Percentiles rank a stretch among this genome's conserved stretches.
Evolutionary conservation across 1,140 invertebrate species (phyloP).

Genomic region (Monomorium pharaonis): DNA sequence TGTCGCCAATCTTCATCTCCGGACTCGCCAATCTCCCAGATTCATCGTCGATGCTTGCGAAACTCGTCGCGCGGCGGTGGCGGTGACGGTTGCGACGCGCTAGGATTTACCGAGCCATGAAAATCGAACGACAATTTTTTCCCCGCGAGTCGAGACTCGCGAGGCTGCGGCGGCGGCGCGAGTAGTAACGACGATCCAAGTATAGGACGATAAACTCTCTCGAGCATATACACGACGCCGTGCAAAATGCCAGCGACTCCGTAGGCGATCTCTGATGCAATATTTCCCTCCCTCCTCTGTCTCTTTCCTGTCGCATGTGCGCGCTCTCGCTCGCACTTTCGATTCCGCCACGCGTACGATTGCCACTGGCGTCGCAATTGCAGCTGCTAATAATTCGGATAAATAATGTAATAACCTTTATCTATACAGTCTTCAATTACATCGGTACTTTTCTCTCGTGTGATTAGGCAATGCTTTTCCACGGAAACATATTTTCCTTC

Average conservation of each 20-base stretch:
- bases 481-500: neutral
- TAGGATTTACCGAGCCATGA: conserved; percentile 41
- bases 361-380: neutral
- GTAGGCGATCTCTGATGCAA: conserved; percentile 75
- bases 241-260: conserved; percentile 76
- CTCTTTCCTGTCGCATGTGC: conserved; percentile 21
- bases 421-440: neutral
- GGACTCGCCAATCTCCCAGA: no score
- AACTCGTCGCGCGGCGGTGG: conserved; percentile 13
- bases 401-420: neutral
- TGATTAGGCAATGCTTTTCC: neutral
- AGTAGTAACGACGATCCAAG: conserved; percentile 43
- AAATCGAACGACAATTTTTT: conserved; percentile 50
- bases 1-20: conserved; percentile 10
- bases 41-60: conserved; percentile 53
- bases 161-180: conserved; percentile 28
- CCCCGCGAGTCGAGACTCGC: neutral
- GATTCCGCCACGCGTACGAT: conserved; percentile 2
- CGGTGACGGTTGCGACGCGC: neutral
- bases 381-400: conserved; percentile 27
- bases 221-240: conserved; percentile 56
- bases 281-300: conserved; percentile 45
- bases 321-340: conserved; percentile 25
- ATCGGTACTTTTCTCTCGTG: neutral
- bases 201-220: conserved; percentile 75